Percentiles rank a stretch among this genome's conserved stretches.
Evolutionary conservation across 2,888 invertebrate species (phyloP).

Genomic region (Archips xylosteana): DNA sequence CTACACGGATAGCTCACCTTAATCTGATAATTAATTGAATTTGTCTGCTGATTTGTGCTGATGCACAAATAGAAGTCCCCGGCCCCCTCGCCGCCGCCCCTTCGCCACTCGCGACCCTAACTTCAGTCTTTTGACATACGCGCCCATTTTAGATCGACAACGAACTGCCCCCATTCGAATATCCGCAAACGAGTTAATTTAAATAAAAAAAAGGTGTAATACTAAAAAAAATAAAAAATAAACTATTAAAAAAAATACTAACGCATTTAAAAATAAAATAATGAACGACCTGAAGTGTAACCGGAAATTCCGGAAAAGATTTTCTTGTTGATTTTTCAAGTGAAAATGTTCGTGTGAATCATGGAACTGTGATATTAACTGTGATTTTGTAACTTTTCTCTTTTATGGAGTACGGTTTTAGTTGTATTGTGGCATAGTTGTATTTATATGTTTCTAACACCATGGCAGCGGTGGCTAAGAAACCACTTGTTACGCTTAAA

Average conservation of each 20-base stretch:
- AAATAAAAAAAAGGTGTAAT: conserved; percentile 55
- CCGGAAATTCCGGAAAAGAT: conserved; percentile 39
- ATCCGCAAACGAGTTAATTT: conserved; percentile 50
- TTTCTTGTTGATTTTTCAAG: conserved; percentile 34
- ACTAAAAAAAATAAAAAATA: conserved; percentile 49
- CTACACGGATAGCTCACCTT: conserved; percentile 79
- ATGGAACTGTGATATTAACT: conserved; percentile 63
- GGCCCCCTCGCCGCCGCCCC: conserved; percentile 56
- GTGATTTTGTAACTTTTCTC: conserved; percentile 50
- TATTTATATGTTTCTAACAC: conserved; percentile 62
- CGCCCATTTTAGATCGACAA: conserved; percentile 82
- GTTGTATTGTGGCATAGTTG: conserved; percentile 75
- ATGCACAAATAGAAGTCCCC: conserved; percentile 78
- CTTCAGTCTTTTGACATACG: conserved; percentile 84
- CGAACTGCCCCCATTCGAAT: conserved; percentile 73
- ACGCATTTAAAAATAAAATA: conserved; percentile 64
- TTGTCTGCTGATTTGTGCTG: conserved; percentile 83
- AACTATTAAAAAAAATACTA: conserved; percentile 47
- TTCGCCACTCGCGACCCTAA: conserved; percentile 62
- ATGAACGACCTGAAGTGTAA: conserved; percentile 43
- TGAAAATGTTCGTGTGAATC: conserved; percentile 48
- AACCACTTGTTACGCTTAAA: conserved; percentile 60
- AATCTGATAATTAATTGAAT: conserved; percentile 85
- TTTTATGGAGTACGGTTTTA: conserved; percentile 47
- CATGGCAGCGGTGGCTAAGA: conserved; percentile 78